These are phyloP conservation scores for Rousettus madagascariensis DNA, from an alignment of 2,797 vertebrate genomes.

Conservation along the genomic window DNA sequence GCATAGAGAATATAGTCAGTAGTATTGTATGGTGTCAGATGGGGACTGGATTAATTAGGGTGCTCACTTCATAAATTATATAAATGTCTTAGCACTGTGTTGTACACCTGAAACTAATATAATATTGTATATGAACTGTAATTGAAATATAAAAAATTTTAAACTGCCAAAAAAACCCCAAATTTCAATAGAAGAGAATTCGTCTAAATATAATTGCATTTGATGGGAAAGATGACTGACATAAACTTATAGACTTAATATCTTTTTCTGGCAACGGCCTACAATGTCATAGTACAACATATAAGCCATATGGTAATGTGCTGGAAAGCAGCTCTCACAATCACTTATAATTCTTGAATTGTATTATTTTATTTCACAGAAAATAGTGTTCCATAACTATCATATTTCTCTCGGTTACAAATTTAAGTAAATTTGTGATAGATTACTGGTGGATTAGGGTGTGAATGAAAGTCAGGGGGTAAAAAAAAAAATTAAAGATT, in stretches of 20 bases:
- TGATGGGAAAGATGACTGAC: not conserved
- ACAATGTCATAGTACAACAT: not conserved
- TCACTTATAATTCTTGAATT: not conserved
- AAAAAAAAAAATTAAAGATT: no score
- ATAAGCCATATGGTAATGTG: not conserved
- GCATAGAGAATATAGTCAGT: no score
- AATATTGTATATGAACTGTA: no score
- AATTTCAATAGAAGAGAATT: no score
- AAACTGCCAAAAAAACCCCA: no score
- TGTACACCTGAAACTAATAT: no score
- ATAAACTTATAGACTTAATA: not conserved
- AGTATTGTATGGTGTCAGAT: no score
- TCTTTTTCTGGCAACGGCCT: not conserved
- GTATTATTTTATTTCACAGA: not conserved
- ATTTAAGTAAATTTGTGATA: not conserved
- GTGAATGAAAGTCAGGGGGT: not conserved
- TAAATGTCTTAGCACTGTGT: no score
- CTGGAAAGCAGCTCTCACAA: not conserved
- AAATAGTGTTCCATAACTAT: not conserved
- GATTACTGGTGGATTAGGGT: not conserved
- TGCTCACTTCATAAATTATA: no score
- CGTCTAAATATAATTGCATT: not conserved
- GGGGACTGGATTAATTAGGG: no score
- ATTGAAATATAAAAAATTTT: no score
- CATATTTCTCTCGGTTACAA: not conserved